Conservation (phyloP, 2,888 invertebrate genomes). For the Beris chalybata region DNA sequence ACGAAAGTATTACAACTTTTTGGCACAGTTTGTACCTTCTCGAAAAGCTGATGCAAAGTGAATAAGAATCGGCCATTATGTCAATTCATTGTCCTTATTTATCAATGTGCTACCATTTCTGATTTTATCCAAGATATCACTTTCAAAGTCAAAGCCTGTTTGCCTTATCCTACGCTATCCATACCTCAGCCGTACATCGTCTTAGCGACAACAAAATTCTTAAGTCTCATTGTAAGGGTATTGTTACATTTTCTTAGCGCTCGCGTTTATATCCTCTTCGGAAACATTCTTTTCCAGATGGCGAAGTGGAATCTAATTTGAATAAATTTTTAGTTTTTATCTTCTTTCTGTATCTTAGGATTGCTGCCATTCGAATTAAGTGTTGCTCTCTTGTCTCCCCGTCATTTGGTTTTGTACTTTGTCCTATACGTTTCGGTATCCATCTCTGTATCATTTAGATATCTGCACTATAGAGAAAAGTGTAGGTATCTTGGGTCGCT, state of each 20-base stretch:
- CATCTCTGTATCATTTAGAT: too few species aligned
- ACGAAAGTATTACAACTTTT: too few species aligned
- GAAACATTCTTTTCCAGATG: slow-evolving; percentile 28
- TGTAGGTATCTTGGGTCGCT: slow-evolving; percentile 15
- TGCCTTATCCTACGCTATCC: background rate
- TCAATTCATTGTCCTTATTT: slow-evolving; percentile 36
- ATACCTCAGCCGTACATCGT: background rate
- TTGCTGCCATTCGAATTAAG: slow-evolving; percentile 31
- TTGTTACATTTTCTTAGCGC: background rate
- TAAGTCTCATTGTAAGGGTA: background rate
- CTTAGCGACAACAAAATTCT: background rate
- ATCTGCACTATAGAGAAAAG: slow-evolving; percentile 16
- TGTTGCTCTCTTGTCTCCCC: slow-evolving; percentile 22
- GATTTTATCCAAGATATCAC: slow-evolving; percentile 26
- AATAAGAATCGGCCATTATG: slow-evolving; percentile 35
- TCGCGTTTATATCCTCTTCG: slow-evolving; percentile 6
- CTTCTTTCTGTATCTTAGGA: slow-evolving; percentile 24
- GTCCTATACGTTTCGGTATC: too few species aligned
- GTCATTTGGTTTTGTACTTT: background rate
- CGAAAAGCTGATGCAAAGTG: slow-evolving; percentile 15
- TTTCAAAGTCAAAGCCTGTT: slow-evolving; percentile 13
- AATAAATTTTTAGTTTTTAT: slow-evolving; percentile 36
- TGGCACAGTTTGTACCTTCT: too few species aligned
- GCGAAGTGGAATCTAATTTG: slow-evolving; percentile 35
- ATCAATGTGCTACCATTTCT: slow-evolving; percentile 33